A percentile compares a stretch with the other conserved stretches of the same genome.
Conservation (phyloP, 1,140 invertebrate genomes). For the Drosophila ananassae region DNA sequence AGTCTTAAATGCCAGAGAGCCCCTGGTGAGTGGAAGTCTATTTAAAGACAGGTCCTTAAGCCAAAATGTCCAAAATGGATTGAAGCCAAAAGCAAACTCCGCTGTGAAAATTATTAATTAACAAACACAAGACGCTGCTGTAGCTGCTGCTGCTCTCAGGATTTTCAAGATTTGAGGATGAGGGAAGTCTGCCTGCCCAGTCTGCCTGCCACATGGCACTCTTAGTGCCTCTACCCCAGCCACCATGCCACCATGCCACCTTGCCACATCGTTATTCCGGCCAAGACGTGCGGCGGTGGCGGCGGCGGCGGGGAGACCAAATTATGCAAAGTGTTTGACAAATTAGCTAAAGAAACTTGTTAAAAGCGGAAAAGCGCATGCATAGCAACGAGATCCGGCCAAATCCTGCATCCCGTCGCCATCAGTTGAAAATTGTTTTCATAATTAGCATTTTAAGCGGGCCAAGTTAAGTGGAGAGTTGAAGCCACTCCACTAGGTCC, state of each 20-base stretch:
- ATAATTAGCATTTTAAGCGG: slow-evolving; percentile 70
- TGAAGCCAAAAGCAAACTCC: slow-evolving; percentile 27
- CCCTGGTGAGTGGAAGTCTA: neutral
- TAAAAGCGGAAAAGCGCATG: slow-evolving; percentile 77
- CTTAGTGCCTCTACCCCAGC: too few relatives aligned
- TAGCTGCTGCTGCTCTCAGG: slow-evolving; percentile 14
- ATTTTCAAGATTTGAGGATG: slow-evolving; percentile 5
- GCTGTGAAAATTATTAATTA: slow-evolving; percentile 54
- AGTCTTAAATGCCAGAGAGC: too few relatives aligned
- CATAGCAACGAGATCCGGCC: slow-evolving; percentile 69
- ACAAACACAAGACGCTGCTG: slow-evolving; percentile 46
- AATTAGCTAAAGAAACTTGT: slow-evolving; percentile 81
- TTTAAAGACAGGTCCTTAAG: slow-evolving; percentile 2
- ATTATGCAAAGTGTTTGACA: slow-evolving; percentile 82
- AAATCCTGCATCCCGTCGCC: slow-evolving; percentile 47
- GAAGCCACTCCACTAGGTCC: too few relatives aligned
- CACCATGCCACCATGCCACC: neutral
- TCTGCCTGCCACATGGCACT: too few relatives aligned
- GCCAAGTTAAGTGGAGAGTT: neutral
- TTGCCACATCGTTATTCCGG: slow-evolving; percentile 47
- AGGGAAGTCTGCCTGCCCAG: neutral
- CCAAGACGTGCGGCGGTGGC: neutral
- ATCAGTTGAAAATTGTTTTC: slow-evolving; percentile 73
- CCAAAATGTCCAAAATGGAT: slow-evolving; percentile 21
- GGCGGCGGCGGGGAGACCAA: slow-evolving; percentile 29